Conservation (phyloP, 2,113 vertebrate species). For the Malurus alboscapulatus region DNA sequence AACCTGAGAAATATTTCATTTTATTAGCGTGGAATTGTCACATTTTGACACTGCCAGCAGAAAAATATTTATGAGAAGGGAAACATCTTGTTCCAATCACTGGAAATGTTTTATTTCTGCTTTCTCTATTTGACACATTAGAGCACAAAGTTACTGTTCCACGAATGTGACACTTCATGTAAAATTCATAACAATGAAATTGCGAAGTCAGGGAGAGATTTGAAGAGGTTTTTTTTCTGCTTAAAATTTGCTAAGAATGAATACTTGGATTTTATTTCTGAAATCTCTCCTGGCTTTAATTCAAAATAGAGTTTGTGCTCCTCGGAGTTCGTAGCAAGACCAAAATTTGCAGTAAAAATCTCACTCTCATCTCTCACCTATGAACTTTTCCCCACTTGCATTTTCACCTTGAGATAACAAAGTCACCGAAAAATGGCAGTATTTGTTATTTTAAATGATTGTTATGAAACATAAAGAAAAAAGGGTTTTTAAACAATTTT, state of each 20-base stretch:
- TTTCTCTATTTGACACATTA: slow-evolving; percentile 26
- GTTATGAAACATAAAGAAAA: accelerated
- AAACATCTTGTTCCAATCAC: slow-evolving; percentile 39
- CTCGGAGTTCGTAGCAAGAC: not conserved
- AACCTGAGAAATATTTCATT: slow-evolving; percentile 26
- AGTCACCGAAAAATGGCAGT: not conserved
- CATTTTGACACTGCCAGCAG: slow-evolving; percentile 13
- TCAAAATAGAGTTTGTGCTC: not conserved
- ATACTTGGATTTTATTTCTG: not conserved
- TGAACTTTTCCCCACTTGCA: accelerated
- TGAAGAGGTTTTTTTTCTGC: not conserved
- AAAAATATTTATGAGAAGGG: not conserved
- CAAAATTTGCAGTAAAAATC: not conserved
- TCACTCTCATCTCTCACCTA: not conserved
- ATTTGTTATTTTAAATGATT: not conserved
- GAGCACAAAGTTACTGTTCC: not conserved
- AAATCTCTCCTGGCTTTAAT: not conserved
- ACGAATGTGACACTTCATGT: not conserved
- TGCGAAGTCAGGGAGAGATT: not conserved
- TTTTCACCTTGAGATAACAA: not conserved
- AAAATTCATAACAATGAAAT: not conserved
- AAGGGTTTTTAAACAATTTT: not conserved
- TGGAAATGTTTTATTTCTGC: slow-evolving; percentile 10
- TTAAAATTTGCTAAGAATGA: not conserved
- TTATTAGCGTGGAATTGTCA: slow-evolving; percentile 24